Evolutionary conservation across 2,888 invertebrate species (phyloP).

Genomic region (Cistogaster globosa): DNA sequence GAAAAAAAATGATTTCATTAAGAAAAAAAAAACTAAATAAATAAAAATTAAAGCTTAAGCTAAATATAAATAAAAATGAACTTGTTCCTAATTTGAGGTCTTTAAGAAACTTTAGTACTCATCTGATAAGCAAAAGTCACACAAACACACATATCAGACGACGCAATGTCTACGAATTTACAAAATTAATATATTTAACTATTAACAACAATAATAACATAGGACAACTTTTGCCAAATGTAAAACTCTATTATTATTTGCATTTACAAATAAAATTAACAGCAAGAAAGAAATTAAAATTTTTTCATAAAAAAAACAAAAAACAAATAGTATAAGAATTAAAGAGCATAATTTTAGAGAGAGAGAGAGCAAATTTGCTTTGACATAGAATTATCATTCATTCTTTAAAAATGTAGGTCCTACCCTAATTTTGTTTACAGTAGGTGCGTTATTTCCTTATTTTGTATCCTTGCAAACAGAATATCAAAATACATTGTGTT

Average conservation of each 20-base stretch:
- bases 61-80: neutral
- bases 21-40: too few species aligned
- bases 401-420: conserved; percentile 67
- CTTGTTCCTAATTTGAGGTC: neutral
- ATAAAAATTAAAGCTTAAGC: too few species aligned
- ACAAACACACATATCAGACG: conserved; percentile 36
- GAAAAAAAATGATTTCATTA: too few species aligned
- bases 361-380: neutral
- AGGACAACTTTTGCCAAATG: neutral
- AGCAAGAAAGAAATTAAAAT: neutral
- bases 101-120: conserved; percentile 14
- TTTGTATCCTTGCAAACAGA: conserved; percentile 32
- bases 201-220: neutral
- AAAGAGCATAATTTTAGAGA: neutral
- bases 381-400: neutral
- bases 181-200: neutral
- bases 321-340: neutral
- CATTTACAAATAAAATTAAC: neutral
- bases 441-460: conserved; percentile 68
- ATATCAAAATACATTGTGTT: neutral
- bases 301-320: too few species aligned
- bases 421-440: conserved; percentile 74
- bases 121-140: conserved; percentile 24
- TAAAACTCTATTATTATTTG: neutral
- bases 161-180: conserved; percentile 48